phyloP scores from a whole-genome alignment of 2,113 vertebrate species.

The Microtus ochrogaster region DNA sequence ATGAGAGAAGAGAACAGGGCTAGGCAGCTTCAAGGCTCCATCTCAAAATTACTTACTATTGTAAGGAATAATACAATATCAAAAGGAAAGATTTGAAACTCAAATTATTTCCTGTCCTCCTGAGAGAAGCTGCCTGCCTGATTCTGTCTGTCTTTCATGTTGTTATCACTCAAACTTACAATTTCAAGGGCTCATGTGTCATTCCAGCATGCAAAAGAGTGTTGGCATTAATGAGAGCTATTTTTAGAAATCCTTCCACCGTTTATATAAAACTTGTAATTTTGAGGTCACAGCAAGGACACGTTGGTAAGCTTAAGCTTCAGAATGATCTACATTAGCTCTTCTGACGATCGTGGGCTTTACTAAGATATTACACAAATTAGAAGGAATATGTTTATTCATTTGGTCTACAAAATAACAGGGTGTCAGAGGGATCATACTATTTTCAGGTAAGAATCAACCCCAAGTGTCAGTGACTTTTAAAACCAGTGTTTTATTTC shows the following conservation, averaged over 20 bases:
- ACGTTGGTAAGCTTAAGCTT: constrained; percentile 59
- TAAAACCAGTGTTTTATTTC: background rate
- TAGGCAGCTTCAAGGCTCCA: constrained; percentile 67
- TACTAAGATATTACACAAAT: constrained; percentile 26
- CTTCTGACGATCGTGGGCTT: background rate
- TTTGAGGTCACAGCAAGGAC: constrained; percentile 72
- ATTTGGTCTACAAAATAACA: constrained; percentile 39
- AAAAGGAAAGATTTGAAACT: constrained; percentile 80
- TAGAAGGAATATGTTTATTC: constrained; percentile 37
- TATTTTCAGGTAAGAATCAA: constrained; percentile 5
- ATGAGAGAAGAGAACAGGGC: constrained; percentile 70
- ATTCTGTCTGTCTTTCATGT: constrained; percentile 74
- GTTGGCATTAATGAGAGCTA: constrained; percentile 77
- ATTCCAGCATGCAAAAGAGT: constrained; percentile 71
- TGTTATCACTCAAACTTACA: constrained; percentile 70
- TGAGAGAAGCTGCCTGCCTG: constrained; percentile 70
- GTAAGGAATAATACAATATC: constrained; percentile 77
- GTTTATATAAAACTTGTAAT: constrained; percentile 70
- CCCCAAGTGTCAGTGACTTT: constrained; percentile 17
- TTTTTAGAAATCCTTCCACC: constrained; percentile 77
- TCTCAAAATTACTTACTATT: constrained; percentile 79
- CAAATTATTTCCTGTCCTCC: constrained; percentile 77
- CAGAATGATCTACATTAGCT: constrained; percentile 57
- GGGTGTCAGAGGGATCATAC: background rate
- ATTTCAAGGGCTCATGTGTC: constrained; percentile 73